phyloP scores from a whole-genome alignment of 2,888 invertebrate species.

The Meiosimyza platycephala region DNA sequence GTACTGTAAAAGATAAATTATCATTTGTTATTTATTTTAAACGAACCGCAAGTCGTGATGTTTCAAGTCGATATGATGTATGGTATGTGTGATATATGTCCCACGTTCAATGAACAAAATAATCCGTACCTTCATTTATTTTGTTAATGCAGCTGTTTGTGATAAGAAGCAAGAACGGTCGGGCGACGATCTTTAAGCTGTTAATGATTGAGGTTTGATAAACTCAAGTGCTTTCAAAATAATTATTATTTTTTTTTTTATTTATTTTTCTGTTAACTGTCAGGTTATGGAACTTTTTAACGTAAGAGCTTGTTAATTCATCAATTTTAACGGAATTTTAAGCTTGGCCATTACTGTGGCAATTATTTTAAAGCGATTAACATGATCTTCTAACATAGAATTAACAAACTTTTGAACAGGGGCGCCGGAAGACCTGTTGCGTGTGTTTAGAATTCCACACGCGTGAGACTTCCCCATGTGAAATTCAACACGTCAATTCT shows the following conservation, averaged over 20 bases:
- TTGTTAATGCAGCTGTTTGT: slow-evolving; percentile 23
- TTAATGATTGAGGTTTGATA: neutral
- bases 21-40: slow-evolving; percentile 22
- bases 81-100: neutral
- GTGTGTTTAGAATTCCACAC: too few relatives aligned
- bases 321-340: too few relatives aligned
- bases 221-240: neutral
- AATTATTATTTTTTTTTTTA: neutral
- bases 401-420: too few relatives aligned
- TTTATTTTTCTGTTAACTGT: neutral
- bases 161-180: slow-evolving; percentile 2
- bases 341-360: too few relatives aligned
- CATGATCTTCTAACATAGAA: too few relatives aligned
- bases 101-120: too few relatives aligned
- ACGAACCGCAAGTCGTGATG: slow-evolving; percentile 1
- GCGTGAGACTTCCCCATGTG: too few relatives aligned
- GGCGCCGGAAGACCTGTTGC: too few relatives aligned
- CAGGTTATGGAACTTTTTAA: neutral
- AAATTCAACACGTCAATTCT: too few relatives aligned
- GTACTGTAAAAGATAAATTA: slow-evolving; percentile 3
- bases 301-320: neutral
- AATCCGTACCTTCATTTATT: too few relatives aligned
- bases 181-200: neutral
- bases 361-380: too few relatives aligned
- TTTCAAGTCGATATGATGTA: neutral